phyloP scores from a whole-genome alignment of 2,797 vertebrate species.

The Chaetodon trifasciatus region DNA sequence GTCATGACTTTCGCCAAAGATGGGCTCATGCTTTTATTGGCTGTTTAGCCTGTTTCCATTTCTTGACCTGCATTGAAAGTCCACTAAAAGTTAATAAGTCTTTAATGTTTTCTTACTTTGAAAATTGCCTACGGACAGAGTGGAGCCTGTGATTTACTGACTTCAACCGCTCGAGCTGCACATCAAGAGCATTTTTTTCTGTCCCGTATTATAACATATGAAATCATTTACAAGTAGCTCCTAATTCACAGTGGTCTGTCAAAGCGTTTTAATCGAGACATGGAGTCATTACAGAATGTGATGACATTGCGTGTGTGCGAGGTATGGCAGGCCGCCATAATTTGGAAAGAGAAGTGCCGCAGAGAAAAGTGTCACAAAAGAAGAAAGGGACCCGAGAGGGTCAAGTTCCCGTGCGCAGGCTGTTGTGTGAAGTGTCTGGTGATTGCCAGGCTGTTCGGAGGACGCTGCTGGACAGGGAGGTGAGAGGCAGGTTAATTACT shows the following conservation, averaged over 20 bases:
- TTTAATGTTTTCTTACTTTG: constrained; percentile 81
- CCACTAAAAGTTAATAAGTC: constrained; percentile 81
- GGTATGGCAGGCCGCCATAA: constrained; percentile 50
- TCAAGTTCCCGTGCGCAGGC: constrained; percentile 77
- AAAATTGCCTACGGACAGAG: constrained; percentile 71
- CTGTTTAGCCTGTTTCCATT: constrained; percentile 81
- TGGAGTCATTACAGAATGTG: constrained; percentile 60
- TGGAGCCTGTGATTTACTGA: constrained; percentile 77
- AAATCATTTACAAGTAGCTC: constrained; percentile 76
- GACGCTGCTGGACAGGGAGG: constrained; percentile 81
- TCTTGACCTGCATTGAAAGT: constrained; percentile 79
- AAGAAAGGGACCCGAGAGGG: constrained; percentile 66
- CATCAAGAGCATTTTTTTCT: constrained; percentile 57
- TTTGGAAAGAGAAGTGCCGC: constrained; percentile 74
- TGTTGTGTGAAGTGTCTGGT: constrained; percentile 83
- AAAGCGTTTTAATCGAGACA: constrained; percentile 66
- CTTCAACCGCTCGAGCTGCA: constrained; percentile 60
- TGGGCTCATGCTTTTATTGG: constrained; percentile 82
- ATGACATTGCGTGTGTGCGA: constrained; percentile 68
- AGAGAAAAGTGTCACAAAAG: constrained; percentile 75
- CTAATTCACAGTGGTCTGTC: constrained; percentile 76
- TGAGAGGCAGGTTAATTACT: constrained; percentile 87
- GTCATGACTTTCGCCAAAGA: constrained; percentile 76
- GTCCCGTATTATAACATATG: constrained; percentile 70
- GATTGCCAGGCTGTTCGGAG: constrained; percentile 79